Base-by-base conservation (phyloP, 2,797 vertebrate genomes). In the Chaetodon trifasciatus region DNA sequence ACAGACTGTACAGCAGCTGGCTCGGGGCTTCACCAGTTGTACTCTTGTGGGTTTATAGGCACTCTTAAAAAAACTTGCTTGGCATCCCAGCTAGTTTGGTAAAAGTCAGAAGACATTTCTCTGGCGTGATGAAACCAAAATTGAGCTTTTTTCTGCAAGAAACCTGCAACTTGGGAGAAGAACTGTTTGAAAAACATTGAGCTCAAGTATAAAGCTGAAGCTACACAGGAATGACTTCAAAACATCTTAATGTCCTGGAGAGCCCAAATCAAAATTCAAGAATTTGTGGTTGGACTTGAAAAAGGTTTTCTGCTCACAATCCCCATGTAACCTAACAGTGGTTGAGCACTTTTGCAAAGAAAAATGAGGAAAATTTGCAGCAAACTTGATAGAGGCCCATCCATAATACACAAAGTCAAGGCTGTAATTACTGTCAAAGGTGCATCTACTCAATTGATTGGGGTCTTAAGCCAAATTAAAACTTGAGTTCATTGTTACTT, bases 11-110 rank as follows among this genome's bases (percentile, higher is more conserved):
- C 46, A 28, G 58, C 21, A 23, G 40, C 6, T n/a, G 39, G 44
- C 6, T 65, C 17, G 21, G 21, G 40, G 66, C 24, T 52, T 55
- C 37, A 60, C 12, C 16, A 53, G 11, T 23, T 21, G 1, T 55
- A 58, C n/a, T 15, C 44, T 28, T n/a, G 40, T 44, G 47, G 28
- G 40, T 5, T 53, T 12, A 24, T 49, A 11, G 17, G 1, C 15
- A 6, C 28, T 19, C 44, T 32, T n/a, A 8, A 64, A 65, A 50
- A 44, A 50, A 2, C 6, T n/a, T 4, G 17, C 37, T 15, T 16
- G 8, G 23, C 37, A 64, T 70, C 46, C 39, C 44, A 67, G 50
- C 56, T 37, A 52, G 32, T 58, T 79, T 60, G 35, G 6, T 12
- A 64, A 56, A 65, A 24, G 19, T 63, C 58, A 74, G 5, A 61